These are phyloP conservation scores for Ctenosaura bakeri DNA, from an alignment of 2,797 vertebrate genomes.

Conservation along the genomic window DNA sequence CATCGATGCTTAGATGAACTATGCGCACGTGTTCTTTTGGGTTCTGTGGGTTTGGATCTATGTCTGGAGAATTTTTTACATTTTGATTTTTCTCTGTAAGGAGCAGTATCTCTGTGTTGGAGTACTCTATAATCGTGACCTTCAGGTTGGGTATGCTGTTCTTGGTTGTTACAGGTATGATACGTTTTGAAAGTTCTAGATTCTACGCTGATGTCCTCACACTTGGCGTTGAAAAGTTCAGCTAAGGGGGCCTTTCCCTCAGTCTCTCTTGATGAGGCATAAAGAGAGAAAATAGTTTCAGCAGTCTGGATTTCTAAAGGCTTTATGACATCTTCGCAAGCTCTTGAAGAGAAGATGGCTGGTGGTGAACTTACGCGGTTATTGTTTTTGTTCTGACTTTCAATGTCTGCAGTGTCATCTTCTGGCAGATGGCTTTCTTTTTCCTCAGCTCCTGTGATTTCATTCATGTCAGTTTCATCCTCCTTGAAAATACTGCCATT, in stretches of 20 bases:
- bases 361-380: background rate
- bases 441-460: background rate
- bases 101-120: background rate
- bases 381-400: constrained; percentile 12
- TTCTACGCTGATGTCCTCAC: background rate
- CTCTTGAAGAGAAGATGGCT: constrained; percentile 4
- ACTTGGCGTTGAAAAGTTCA: background rate
- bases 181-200: background rate
- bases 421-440: background rate
- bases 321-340: background rate
- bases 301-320: constrained; percentile 12
- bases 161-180: background rate
- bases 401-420: background rate
- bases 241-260: background rate
- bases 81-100: background rate
- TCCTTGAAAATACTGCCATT: constrained; percentile 46
- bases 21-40: background rate
- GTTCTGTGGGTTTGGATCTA: background rate
- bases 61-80: background rate
- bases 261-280: constrained; percentile 28
- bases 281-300: background rate
- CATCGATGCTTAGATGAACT: background rate
- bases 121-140: constrained; percentile 12
- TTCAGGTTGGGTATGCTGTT: background rate
- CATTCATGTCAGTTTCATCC: constrained; percentile 30